phyloP scores from a whole-genome alignment of 2,888 invertebrate species.

The Zygogramma bicolorata region DNA sequence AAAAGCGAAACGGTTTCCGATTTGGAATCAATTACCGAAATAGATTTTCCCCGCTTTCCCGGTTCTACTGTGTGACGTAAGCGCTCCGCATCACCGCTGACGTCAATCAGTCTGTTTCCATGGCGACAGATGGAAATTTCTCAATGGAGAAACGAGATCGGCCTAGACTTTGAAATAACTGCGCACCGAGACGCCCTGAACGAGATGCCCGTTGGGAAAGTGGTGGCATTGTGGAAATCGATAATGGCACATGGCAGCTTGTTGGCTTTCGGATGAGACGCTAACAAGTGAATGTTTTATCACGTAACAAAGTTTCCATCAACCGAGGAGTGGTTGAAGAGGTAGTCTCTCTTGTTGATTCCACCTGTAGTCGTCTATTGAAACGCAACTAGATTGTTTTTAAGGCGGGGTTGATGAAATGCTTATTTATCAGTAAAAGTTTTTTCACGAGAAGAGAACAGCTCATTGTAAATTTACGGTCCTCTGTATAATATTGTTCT shows the following conservation, averaged over 20 bases:
- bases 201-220: conserved; percentile 10
- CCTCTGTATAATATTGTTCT: too few relatives aligned
- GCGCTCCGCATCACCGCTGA: conserved; percentile 6
- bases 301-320: too few relatives aligned
- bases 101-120: conserved; percentile 13
- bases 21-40: not conserved
- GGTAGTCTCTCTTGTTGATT: too few relatives aligned
- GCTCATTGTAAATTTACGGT: too few relatives aligned
- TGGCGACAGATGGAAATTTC: not conserved
- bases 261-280: not conserved
- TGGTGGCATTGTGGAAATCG: not conserved
- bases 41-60: not conserved
- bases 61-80: conserved; percentile 6
- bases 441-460: too few relatives aligned
- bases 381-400: too few relatives aligned
- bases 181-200: not conserved
- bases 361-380: too few relatives aligned
- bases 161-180: conserved; percentile 18
- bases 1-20: not conserved
- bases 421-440: too few relatives aligned
- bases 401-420: too few relatives aligned
- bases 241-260: not conserved
- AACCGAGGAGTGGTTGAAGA: too few relatives aligned
- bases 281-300: too few relatives aligned
- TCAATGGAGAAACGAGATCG: not conserved